phyloP scores from a whole-genome alignment of 2,888 invertebrate genomes.

The Platycheirus albimanus region DNA sequence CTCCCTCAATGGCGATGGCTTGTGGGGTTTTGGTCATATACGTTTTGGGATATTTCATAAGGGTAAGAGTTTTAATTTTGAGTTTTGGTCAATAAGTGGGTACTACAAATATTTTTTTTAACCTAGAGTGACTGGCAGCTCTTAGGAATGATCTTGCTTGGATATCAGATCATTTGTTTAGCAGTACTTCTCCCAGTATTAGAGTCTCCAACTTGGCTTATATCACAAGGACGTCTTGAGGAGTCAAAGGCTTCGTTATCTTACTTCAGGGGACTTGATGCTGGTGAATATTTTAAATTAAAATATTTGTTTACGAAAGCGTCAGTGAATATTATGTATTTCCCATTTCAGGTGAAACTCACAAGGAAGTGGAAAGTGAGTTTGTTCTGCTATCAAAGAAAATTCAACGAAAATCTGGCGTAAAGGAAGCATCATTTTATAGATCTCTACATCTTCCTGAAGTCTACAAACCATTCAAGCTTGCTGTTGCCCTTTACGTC shows the following conservation, averaged over 20 bases:
- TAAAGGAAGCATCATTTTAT: conserved; percentile 77
- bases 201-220: conserved; percentile 88
- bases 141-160: conserved; percentile 79
- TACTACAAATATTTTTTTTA: neutral
- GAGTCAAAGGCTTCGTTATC: conserved; percentile 85
- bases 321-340: no score
- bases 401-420: conserved; percentile 77
- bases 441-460: conserved; percentile 79
- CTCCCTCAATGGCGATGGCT: conserved; percentile 86
- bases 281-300: conserved; percentile 4
- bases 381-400: conserved; percentile 78
- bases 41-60: conserved; percentile 84
- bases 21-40: conserved; percentile 86
- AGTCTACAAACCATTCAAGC: conserved; percentile 81
- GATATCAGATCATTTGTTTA: conserved; percentile 79
- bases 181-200: conserved; percentile 84
- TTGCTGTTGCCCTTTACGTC: conserved; percentile 86
- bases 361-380: conserved; percentile 79
- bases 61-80: conserved; percentile 76
- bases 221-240: conserved; percentile 84
- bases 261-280: conserved; percentile 85
- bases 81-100: no score
- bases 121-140: conserved; percentile 80
- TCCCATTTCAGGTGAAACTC: conserved; percentile 76
- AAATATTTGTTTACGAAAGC: conserved; percentile 1